Base-by-base conservation (phyloP, 2,797 vertebrate genomes). In the Cheirogaleus major region DNA sequence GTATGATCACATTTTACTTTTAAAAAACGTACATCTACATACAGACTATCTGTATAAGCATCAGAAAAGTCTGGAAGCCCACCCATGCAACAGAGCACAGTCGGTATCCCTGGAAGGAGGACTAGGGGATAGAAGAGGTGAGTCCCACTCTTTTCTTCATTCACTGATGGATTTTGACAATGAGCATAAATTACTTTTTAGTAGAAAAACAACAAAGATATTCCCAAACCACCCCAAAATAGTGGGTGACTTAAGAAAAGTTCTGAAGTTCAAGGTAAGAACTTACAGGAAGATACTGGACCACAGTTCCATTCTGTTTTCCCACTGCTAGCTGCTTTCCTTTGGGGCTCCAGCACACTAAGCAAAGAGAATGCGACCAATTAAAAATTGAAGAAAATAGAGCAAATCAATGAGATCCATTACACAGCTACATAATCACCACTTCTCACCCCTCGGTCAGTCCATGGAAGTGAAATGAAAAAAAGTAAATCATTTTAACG, bases 271-370 rank as follows among this genome's bases (percentile, higher is more conserved):
- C 4, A 41, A 83, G 45, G 48, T 1, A 30, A 93, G 57, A n/a
- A 99, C 99, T 99, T 98, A 99, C 99, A n/a, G 99, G 99, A 69
- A 99, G 99, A 82, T 99, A 99, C 52, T 99, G 99, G 85, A 99
- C 99, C 96, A 99, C 99, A 0, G 99, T 99, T 90, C 99, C 99
- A 50, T 99, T 99, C 98, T 99, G 99, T 76, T 99, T 99, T 69
- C 99, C 99, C 27, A 99, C 99, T 43, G 99, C 99, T 38, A 99
- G 98, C 73, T 99, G 99, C 98, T 99, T 99, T 91, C 99, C 99
- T 98, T 99, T 99, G 5, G 99, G 99, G 98, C 99, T 99, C 99
- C 99, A 99, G 98, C 99, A 99, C 95, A 99, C 99, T 99, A 96
- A 27, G 25, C 1, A 61, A 91, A 91, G 82, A 96, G 41, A 96